phyloP scores from a whole-genome alignment of 2,888 invertebrate genomes.

The Cartodere bifasciata region DNA sequence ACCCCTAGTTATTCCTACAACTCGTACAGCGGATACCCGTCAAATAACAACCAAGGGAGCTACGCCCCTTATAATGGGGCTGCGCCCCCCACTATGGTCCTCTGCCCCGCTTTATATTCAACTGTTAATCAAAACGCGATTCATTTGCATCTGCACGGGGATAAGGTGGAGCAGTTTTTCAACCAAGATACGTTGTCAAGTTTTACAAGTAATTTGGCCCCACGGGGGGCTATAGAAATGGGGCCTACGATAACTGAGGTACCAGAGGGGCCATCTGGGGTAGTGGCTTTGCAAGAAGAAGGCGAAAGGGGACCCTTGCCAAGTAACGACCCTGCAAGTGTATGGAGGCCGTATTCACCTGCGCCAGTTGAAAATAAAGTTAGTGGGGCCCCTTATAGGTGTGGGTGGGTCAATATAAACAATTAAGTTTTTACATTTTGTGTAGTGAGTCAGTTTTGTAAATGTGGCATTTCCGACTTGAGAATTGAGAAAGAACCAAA shows the following conservation, averaged over 20 bases:
- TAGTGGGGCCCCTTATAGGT: too few relatives aligned
- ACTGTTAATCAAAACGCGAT: constrained; percentile 82
- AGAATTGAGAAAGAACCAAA: too few relatives aligned
- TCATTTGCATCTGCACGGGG: constrained; percentile 66
- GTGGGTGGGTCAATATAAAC: too few relatives aligned
- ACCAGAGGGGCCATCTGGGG: constrained; percentile 38
- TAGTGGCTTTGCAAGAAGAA: constrained; percentile 27
- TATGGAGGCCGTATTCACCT: constrained; percentile 64
- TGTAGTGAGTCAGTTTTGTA: too few relatives aligned
- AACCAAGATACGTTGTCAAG: constrained; percentile 29
- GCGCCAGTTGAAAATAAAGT: too few relatives aligned
- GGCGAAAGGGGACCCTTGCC: constrained; percentile 26
- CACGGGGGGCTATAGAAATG: constrained; percentile 47
- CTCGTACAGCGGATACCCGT: constrained; percentile 55
- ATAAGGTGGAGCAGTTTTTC: constrained; percentile 53
- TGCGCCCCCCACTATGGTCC: constrained; percentile 55
- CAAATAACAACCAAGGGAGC: constrained; percentile 47
- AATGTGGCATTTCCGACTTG: too few relatives aligned
- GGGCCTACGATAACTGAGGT: constrained; percentile 32
- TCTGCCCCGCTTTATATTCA: constrained; percentile 67
- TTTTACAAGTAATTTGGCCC: constrained; percentile 30
- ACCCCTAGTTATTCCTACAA: constrained; percentile 48
- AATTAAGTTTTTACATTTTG: too few relatives aligned
- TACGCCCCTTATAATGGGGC: too few relatives aligned
- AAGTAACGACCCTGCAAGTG: constrained; percentile 37